Evolutionary conservation across 2,113 vertebrate genomes (phyloP).

Genomic region (Chascanopsetta lugubris): DNA sequence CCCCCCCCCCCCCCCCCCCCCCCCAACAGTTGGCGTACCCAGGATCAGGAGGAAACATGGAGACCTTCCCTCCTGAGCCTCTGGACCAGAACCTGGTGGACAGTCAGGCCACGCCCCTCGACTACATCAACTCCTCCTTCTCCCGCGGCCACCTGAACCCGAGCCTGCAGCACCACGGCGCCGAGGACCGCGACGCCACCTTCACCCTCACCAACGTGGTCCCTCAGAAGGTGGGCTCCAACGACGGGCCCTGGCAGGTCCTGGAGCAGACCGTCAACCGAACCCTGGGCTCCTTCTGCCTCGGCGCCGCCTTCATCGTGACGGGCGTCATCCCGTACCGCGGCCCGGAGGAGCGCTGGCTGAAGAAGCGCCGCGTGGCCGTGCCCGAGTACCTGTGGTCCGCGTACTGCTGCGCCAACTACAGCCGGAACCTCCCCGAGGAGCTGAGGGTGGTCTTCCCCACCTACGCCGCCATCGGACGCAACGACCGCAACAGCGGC

Average conservation of each 20-base stretch:
- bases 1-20: neutral
- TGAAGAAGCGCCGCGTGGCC: slow-evolving; percentile 68
- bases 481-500: slow-evolving; percentile 75
- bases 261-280: slow-evolving; percentile 72
- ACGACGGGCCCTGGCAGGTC: slow-evolving; percentile 75
- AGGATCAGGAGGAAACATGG: slow-evolving; percentile 70
- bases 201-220: slow-evolving; percentile 87
- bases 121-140: slow-evolving; percentile 75
- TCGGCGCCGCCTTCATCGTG: slow-evolving; percentile 65
- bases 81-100: slow-evolving; percentile 73
- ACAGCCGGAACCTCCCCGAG: slow-evolving; percentile 60
- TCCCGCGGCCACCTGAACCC: slow-evolving; percentile 84
- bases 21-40: slow-evolving; percentile 67
- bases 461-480: slow-evolving; percentile 71
- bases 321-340: slow-evolving; percentile 75
- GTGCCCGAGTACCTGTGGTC: slow-evolving; percentile 79
- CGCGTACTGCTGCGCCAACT: slow-evolving; percentile 74
- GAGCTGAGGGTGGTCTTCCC: slow-evolving; percentile 57
- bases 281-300: slow-evolving; percentile 56
- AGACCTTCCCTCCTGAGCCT: slow-evolving; percentile 56
- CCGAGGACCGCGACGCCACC: slow-evolving; percentile 62
- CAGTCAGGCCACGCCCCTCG: slow-evolving; percentile 71
- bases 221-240: slow-evolving; percentile 79
- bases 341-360: slow-evolving; percentile 59
- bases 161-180: slow-evolving; percentile 72